Evolutionary conservation across 2,888 invertebrate species (phyloP), one percentile per base, ranked within the genome.

Genomic region (Sturmia bella): DNA sequence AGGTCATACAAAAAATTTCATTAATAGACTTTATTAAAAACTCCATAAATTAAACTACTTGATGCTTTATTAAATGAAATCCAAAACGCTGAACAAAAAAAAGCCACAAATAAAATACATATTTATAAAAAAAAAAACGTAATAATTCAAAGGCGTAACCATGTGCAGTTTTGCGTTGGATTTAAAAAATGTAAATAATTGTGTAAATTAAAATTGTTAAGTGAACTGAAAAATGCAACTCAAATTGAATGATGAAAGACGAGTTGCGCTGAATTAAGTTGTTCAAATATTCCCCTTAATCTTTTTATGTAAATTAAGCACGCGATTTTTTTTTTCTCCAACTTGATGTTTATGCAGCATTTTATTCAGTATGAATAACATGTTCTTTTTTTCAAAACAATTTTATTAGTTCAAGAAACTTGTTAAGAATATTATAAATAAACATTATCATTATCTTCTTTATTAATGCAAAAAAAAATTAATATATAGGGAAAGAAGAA

Each of bases 291-390:
- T 41, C 50, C 19, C 41, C 69, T 74, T 73, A 73, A n/a, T 59
- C 24, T 13, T 57, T 75, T 69, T 63, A 77, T 77, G 73, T 52
- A 81, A 63, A 77, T 69, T 68, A 69, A 68, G 21, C 73, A 81
- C 45, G 77, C 81, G 73, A 81, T 73, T 43, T 72, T 66, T 59
- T 27, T 45, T 41, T 21, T 56, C 0, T 54, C 37, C 24, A 0
- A 41, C 13, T 48, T 48, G 54, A 27, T 32, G 21, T 54, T 43
- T 21, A 12, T 48, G 41, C n/a, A 19, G 41, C n/a, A 19, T 24
- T 17, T 56, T 41, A n/a, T 56, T 57, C 48, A 12, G 9, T 41
- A 56, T 74, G 21, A 24, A 37, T 39, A 66, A 66, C 39, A 50
- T 75, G 50, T 75, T 48, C n/a, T 57, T 66, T 13, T n/a, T n/a